Base-by-base conservation (phyloP, 2,888 invertebrate species). In the Andricus curvator region DNA sequence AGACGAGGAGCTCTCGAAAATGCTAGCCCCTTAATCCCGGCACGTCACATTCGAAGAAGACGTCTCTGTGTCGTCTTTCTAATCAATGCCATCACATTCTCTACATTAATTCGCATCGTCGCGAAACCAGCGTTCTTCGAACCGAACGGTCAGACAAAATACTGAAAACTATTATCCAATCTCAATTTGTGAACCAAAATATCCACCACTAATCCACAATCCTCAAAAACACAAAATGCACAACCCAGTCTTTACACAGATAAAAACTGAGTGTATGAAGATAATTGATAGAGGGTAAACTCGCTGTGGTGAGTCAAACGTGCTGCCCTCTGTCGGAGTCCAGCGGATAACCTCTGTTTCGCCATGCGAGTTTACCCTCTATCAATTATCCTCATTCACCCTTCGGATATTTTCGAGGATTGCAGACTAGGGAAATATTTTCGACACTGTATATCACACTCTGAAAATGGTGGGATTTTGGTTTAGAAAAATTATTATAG, bases 1-100 rank as follows among this genome's bases (percentile, higher is more conserved):
- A 93, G 99, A 99, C 92, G 98, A 98, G 93, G 98, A 98, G 93
- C 94, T 98, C 85, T 98, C 97, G 84, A 98, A 98, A 94, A 98
- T 98, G 98, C 94, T 98, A 92, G 97, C 98, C 89, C 98, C 98
- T 94, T 97, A 97, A 97, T 95, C 93, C 83, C 91, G 90, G 86
- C 87, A 88, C 84, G 84, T 85, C 82, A 84, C 86, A 48, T 83
- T 82, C 81, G 82, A 74, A 48, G 74, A 74, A 51, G 74, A 74
- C 74, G 74, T 74, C 20, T 74, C 74, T 56, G 74, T 56, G 33
- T 56, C 74, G 74, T 74, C 74, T 74, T 56, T 51, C 20, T 74
- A 74, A 70, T 33, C 70, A 74, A 74, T 56, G 56, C 74, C 74
- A 74, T 56, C 20, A 74, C 9, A 56, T 56, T 74, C 74, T 22